A percentile compares a stretch with the other conserved stretches of the same genome.
These are phyloP conservation scores for Acanthoscelides obtectus DNA, from an alignment of 2,888 invertebrate species.

Conservation along the genomic window DNA sequence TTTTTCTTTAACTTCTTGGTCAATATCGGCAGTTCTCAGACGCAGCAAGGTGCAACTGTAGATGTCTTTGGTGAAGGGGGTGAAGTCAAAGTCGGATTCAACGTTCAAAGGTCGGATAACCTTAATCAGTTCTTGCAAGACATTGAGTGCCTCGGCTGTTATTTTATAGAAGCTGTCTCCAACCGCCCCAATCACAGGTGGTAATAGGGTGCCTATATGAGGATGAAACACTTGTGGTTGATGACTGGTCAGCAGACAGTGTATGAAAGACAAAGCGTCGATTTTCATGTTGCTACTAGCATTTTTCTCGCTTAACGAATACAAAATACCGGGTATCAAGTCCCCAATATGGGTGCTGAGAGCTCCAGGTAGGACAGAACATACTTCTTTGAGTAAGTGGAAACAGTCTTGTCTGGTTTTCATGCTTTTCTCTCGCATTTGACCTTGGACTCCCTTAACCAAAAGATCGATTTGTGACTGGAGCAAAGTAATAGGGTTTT, in stretches of 20 bases:
- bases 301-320: slow-evolving; percentile 85
- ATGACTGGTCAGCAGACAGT: slow-evolving; percentile 77
- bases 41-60: slow-evolving; percentile 83
- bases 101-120: slow-evolving; percentile 82
- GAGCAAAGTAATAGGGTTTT: slow-evolving; percentile 60
- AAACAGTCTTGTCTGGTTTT: slow-evolving; percentile 91
- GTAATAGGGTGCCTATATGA: slow-evolving; percentile 73
- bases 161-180: slow-evolving; percentile 98
- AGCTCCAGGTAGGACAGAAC: slow-evolving; percentile 84
- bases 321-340: slow-evolving; percentile 84
- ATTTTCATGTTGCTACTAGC: slow-evolving; percentile 98
- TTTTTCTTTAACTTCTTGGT: slow-evolving; percentile 98
- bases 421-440: slow-evolving; percentile 80
- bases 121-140: slow-evolving; percentile 89
- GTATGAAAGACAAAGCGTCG: slow-evolving; percentile 89
- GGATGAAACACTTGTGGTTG: slow-evolving; percentile 73
- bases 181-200: slow-evolving; percentile 84
- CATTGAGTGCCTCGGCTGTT: slow-evolving; percentile 90
- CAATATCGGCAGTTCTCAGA: slow-evolving; percentile 91
- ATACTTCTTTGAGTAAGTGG: slow-evolving; percentile 82
- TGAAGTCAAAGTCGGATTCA: slow-evolving; percentile 61
- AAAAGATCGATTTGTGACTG: slow-evolving; percentile 67
- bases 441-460: slow-evolving; percentile 83
- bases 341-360: slow-evolving; percentile 68
- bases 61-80: slow-evolving; percentile 71